Evolutionary conservation across 2,888 invertebrate species (phyloP).

Genomic region (Ditylenchus weischeri): DNA sequence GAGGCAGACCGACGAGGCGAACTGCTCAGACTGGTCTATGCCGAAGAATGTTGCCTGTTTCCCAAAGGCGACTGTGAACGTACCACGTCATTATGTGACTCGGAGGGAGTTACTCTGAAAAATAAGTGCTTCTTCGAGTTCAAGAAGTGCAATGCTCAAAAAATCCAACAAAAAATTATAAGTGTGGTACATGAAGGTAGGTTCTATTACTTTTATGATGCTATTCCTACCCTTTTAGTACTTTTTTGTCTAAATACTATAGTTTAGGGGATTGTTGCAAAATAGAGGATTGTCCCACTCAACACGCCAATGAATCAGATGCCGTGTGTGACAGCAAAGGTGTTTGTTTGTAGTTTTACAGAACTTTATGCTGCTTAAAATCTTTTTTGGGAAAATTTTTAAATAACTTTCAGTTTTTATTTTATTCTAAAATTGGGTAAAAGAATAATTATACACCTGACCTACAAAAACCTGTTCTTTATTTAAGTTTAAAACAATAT

Average conservation of each 20-base stretch:
- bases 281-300: constrained; percentile 40
- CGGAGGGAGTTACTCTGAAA: constrained; percentile 43
- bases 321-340: constrained; percentile 48
- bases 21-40: constrained; percentile 37
- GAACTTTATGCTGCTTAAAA: background rate
- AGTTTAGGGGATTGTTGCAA: constrained; percentile 45
- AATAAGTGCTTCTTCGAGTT: constrained; percentile 40
- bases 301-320: constrained; percentile 21
- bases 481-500: too few species aligned
- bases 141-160: constrained; percentile 39
- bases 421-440: too few species aligned
- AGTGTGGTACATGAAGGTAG: constrained; percentile 44
- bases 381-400: background rate
- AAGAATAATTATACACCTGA: too few species aligned
- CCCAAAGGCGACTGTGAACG: constrained; percentile 35
- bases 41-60: constrained; percentile 41
- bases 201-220: background rate
- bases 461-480: too few species aligned
- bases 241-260: background rate
- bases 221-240: background rate
- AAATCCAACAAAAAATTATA: constrained; percentile 31
- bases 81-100: constrained; percentile 41
- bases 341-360: constrained; percentile 34
- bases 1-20: constrained; percentile 40
- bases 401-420: too few species aligned